Evolutionary conservation across 2,888 invertebrate genomes (phyloP).

Genomic region (Allophyes oxyacanthae): DNA sequence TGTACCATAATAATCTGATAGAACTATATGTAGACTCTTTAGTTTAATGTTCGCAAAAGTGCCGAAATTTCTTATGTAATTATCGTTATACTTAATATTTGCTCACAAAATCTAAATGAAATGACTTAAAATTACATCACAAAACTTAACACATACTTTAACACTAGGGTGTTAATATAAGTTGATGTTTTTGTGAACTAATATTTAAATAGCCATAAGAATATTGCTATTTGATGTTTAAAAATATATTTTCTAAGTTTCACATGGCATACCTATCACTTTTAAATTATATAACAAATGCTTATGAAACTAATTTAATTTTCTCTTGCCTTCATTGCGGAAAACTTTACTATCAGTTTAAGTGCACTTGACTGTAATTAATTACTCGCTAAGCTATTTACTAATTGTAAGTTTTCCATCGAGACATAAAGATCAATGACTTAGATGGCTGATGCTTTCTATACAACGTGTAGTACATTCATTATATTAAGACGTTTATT

Average conservation of each 20-base stretch:
- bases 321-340: not conserved
- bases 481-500: slow-evolving; percentile 46
- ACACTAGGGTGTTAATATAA: not conserved
- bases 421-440: slow-evolving; percentile 26
- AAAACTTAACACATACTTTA: slow-evolving; percentile 12
- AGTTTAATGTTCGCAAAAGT: slow-evolving; percentile 5
- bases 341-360: slow-evolving; percentile 15
- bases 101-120: slow-evolving; percentile 25
- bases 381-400: slow-evolving; percentile 21
- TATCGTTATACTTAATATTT: slow-evolving; percentile 18
- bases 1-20: no score
- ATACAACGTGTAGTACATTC: slow-evolving; percentile 13
- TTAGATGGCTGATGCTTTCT: slow-evolving; percentile 16
- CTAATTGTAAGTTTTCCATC: slow-evolving; percentile 23
- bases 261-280: not conserved
- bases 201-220: no score
- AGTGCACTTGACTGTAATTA: slow-evolving; percentile 30
- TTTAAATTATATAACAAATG: slow-evolving; percentile 1
- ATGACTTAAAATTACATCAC: slow-evolving; percentile 38
- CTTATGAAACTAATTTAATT: not conserved
- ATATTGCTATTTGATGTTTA: no score
- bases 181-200: no score
- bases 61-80: slow-evolving; percentile 2
- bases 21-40: not conserved
- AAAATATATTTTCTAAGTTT: no score